Percentiles rank a stretch among this genome's conserved stretches.
Conservation (phyloP, 2,797 vertebrate species). For the Arctocebus calabarensis region DNA sequence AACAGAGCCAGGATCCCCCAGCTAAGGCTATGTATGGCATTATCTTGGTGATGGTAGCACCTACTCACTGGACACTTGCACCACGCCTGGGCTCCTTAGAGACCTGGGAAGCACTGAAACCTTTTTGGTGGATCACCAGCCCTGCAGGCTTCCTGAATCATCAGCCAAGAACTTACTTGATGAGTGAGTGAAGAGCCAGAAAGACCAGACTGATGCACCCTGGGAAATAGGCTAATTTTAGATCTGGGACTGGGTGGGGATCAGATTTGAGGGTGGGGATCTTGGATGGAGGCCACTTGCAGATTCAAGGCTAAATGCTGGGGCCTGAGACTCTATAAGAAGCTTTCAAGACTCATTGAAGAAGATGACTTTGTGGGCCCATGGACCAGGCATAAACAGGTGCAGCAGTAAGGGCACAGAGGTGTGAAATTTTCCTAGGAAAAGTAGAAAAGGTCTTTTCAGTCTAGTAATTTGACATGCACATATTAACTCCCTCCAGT, state of each 20-base stretch:
- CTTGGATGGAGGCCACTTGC: not conserved
- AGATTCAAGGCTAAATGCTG: not conserved
- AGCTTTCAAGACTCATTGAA: not conserved
- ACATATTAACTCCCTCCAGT: not conserved
- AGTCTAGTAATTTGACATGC: not conserved
- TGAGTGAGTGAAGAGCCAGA: not conserved
- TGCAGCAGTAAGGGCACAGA: not conserved
- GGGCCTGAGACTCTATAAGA: not conserved
- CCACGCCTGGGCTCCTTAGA: not conserved
- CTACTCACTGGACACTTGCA: not conserved
- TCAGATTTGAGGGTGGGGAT: not conserved
- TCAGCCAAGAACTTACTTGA: not conserved
- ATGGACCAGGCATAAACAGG: not conserved
- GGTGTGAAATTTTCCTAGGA: not conserved
- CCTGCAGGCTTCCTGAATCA: not conserved
- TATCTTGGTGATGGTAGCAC: not conserved
- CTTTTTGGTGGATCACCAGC: not conserved
- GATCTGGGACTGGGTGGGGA: not conserved
- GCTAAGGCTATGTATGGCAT: not conserved
- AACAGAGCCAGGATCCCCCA: not conserved
- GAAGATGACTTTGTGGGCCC: not conserved
- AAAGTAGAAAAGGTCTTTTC: not conserved
- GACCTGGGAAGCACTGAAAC: not conserved
- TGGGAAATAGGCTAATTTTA: not conserved
- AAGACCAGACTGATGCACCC: not conserved